Conservation (phyloP, 1,140 invertebrate species). For the Leptinotarsa lineolata region DNA sequence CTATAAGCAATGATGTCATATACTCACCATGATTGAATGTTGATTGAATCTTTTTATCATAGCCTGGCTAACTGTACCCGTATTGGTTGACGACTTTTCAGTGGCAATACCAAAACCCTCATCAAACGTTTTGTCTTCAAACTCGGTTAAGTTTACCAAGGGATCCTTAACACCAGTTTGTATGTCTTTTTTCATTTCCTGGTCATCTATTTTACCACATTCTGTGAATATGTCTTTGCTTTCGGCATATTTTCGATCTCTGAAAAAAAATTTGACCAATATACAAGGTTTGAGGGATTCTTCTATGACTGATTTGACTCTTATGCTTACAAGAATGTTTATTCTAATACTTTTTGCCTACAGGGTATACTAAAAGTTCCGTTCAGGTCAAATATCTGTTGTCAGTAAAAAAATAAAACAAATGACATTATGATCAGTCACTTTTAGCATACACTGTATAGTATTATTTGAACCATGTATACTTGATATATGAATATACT, state of each 20-base stretch:
- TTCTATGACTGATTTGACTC: no score
- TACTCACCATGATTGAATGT: slow-evolving; percentile 86
- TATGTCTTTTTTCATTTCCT: slow-evolving; percentile 80
- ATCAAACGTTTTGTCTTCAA: slow-evolving; percentile 75
- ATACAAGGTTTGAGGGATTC: background rate
- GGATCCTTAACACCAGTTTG: slow-evolving; percentile 77
- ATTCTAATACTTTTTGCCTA: no score
- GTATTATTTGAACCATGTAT: background rate
- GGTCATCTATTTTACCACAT: slow-evolving; percentile 94
- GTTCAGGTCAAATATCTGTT: no score
- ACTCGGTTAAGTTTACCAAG: slow-evolving; percentile 78
- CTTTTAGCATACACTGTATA: no score
- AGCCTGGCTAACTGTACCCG: slow-evolving; percentile 81
- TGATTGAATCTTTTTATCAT: slow-evolving; percentile 97
- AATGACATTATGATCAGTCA: no score
- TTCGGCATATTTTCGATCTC: slow-evolving; percentile 83
- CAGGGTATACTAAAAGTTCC: no score
- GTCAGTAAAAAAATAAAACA: no score
- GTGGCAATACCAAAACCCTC: slow-evolving; percentile 68
- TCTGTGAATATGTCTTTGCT: slow-evolving; percentile 95
- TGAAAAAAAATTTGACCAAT: slow-evolving; percentile 42
- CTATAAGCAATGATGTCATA: no score
- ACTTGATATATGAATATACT: slow-evolving; percentile 20
- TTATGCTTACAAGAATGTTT: no score
- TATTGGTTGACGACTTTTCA: slow-evolving; percentile 63